Base-by-base conservation (phyloP, 1,140 invertebrate genomes). In the Aphaenogaster ashmeadi region DNA sequence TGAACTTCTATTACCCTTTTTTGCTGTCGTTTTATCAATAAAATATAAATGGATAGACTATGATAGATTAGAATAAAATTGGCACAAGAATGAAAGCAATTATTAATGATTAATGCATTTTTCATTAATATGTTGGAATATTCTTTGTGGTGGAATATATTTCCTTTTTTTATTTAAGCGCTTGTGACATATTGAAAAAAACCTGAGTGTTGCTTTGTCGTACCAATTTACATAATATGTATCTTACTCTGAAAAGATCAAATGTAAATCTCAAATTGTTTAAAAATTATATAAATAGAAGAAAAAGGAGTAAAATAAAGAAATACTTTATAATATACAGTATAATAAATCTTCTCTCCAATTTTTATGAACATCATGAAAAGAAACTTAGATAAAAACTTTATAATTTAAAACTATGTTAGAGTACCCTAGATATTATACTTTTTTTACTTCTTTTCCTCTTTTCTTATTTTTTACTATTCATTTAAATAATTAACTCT, bases 11-110 rank as follows among this genome's bases (percentile, higher is more conserved):
- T 50, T n/a, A 79, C n/a, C 62, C n/a, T 27, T 60, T 41, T 11
- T 60, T 47, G 6, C 38, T 54, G n/a, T 80, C 64, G 77, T 62
- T 62, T 58, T 67, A 67, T 44, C 9, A 67, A 67, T 67, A 67
- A 67, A 27, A 67, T 67, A 67, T 67, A 44, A 67, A 67, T 67
- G 9, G 64, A 21, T 21, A 13, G 38, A 67, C 64, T 6, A 6
- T 67, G 64, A 67, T 67, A 67, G 38, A 67, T 67, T 44, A 44
- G 9, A 15, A 5, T 67, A 44, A 67, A 67, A 67, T 67, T 67
- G n/a, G 11, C 38, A 67, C n/a, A 67, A 21, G 64, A 67, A 67
- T 41, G 15, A 67, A 64, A 67, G n/a, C 3, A 67, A 67, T 41
- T 67, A 41, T 41, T 66, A 41, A 67, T 41, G 4, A 67, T 67